Evolutionary conservation across 53 echinoderm and acorn worm genomes (phyloP), one percentile per base, ranked within the genome.

Genomic region (Temnopleurus reevesii): DNA sequence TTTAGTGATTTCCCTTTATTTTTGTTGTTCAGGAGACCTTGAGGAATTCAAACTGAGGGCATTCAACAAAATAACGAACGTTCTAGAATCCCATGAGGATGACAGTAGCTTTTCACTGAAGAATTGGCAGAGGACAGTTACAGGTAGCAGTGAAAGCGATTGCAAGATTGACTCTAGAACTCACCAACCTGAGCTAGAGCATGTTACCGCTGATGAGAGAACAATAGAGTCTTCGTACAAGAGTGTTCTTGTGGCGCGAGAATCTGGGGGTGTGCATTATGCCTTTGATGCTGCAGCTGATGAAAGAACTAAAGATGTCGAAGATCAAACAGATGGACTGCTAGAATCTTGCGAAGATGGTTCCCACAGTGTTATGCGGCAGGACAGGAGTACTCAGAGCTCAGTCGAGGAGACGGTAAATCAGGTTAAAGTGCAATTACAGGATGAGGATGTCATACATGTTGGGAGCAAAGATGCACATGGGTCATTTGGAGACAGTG

Each of bases 11-110:
- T 53, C 15, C 18, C 45, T 86, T 80, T 1, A 29, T 55, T 88
- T 89, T 61, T 45, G 4, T 49, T 31, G 65, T 46, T 29, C 55
- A 95, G 95, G 92, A 77, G 92, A 92, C 59, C 59, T 90, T 36
- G 61, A 64, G 12, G 61, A 91, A 17, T 95, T 95, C 44, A 93
- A 93, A 61, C 71, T 92, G 41, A 38, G 38, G 43, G 95, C 93
- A 0, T 82, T 86, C 28, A 56, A 56, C 23, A 91, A 17, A 31
- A 51, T 83, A 55, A 76, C 86, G 77, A 79, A 51, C 15, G 57
- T 83, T 35, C 24, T 83, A 23, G 83, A 83, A 54, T 83, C 83
- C 4, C 55, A 35, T 9, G 83, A 83, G n/a, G 5, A 57, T 83
- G 56, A 56, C 55, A 12, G 10, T 35, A 36, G 56, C 53, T 21